Conservation (phyloP, 2,113 vertebrate genomes). For the Synchiropus splendidus region DNA sequence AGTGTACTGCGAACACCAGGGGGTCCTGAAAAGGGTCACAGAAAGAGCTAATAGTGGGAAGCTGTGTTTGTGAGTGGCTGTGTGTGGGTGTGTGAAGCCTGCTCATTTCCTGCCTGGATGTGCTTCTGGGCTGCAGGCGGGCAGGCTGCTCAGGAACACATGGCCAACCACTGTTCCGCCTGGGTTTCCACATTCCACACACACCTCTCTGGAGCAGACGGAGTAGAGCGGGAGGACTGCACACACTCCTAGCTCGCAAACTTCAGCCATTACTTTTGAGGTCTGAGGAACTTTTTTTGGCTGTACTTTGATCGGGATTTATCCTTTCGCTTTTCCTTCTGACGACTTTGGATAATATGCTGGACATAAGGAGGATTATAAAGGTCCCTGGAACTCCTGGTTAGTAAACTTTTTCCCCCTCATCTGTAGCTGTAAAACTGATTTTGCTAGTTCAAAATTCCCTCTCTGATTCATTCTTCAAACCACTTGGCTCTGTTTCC, state of each 20-base stretch:
- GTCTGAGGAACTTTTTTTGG: slow-evolving; percentile 19
- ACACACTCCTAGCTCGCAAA: slow-evolving; percentile 31
- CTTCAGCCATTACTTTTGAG: too few species aligned
- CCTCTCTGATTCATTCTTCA: slow-evolving; percentile 29
- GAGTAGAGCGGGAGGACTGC: slow-evolving; percentile 21
- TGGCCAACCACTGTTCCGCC: slow-evolving; percentile 42
- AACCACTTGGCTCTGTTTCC: slow-evolving; percentile 28
- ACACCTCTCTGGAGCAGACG: slow-evolving; percentile 7
- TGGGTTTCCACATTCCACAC: slow-evolving; percentile 55
- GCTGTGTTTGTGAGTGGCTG: slow-evolving; percentile 11
- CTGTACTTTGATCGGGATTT: slow-evolving; percentile 14
- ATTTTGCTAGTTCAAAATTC: slow-evolving; percentile 34
- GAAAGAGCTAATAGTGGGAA: slow-evolving; percentile 18
- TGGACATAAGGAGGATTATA: slow-evolving; percentile 30
- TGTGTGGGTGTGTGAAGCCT: slow-evolving; percentile 18
- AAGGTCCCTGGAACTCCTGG: slow-evolving; percentile 23
- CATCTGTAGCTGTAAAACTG: too few species aligned
- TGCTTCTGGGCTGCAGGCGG: slow-evolving; percentile 35
- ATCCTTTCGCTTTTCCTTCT: not conserved
- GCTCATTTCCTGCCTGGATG: slow-evolving; percentile 57
- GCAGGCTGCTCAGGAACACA: slow-evolving; percentile 45
- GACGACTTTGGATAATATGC: slow-evolving; percentile 45
- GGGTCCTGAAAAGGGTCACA: slow-evolving; percentile 24
- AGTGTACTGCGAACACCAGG: slow-evolving; percentile 8
- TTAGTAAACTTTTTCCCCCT: slow-evolving; percentile 28